phyloP scores from a whole-genome alignment of 64 coral and sea anemone species.

The Orbicella faveolata region DNA sequence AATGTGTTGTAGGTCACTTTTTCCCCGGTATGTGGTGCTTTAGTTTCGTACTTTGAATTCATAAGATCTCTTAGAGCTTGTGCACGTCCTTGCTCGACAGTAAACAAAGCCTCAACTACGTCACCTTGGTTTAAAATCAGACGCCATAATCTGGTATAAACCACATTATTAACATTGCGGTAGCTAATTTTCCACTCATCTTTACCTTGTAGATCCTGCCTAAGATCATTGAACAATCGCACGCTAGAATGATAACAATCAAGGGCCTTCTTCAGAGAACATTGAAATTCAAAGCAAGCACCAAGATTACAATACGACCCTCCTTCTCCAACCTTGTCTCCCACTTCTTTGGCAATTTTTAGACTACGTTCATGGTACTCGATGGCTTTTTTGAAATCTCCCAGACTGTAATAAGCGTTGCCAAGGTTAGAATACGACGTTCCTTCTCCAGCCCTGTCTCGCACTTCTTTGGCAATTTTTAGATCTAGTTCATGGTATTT shows the following conservation, averaged over 20 bases:
- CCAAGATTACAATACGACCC: not conserved
- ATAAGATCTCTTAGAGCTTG: slow-evolving; percentile 4
- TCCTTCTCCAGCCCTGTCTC: slow-evolving; percentile 17
- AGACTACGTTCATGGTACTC: not conserved
- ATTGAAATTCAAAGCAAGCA: too few relatives aligned
- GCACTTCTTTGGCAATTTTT: not conserved
- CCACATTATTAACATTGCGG: too few relatives aligned
- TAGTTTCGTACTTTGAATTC: not conserved
- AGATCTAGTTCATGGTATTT: not conserved
- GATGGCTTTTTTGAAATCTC: slow-evolving; percentile 13
- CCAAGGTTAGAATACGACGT: not conserved
- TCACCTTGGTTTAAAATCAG: too few relatives aligned
- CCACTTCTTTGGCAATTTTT: not conserved
- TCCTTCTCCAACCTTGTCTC: not conserved
- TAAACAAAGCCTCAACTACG: too few relatives aligned
- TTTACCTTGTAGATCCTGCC: too few relatives aligned
- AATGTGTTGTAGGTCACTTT: too few relatives aligned
- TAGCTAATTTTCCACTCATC: too few relatives aligned
- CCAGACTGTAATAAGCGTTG: not conserved
- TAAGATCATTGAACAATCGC: too few relatives aligned
- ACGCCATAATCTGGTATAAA: too few relatives aligned
- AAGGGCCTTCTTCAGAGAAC: not conserved
- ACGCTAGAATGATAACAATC: not conserved
- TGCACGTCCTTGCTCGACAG: not conserved
- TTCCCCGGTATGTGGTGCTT: not conserved